A percentile compares a stretch with the other conserved stretches of the same genome.
phyloP scores from a whole-genome alignment of 2,113 vertebrate species.

The Neolamprologus sp. region DNA sequence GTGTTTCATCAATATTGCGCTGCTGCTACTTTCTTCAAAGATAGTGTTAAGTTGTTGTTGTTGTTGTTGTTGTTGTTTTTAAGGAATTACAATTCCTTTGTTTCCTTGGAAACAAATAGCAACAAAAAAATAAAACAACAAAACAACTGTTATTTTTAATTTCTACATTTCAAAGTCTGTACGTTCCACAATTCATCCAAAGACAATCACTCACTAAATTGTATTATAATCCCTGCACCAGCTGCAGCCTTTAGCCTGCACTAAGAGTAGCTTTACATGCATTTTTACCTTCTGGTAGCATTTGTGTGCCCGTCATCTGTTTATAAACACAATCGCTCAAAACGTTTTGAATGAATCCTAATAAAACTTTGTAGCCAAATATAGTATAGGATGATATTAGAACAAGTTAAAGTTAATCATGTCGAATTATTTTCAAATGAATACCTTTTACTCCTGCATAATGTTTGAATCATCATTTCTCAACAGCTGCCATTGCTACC shows the following conservation, averaged over 20 bases:
- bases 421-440: neutral
- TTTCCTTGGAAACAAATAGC: neutral
- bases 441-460: accelerated
- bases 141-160: neutral
- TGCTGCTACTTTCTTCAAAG: neutral
- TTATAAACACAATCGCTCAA: neutral
- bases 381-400: neutral
- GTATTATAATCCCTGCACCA: accelerated
- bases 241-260: neutral
- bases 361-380: neutral
- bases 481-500: neutral
- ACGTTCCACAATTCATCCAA: neutral
- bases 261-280: accelerated
- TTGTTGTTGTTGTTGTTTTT: neutral
- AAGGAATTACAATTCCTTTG: neutral
- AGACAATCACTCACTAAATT: accelerated
- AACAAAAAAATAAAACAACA: neutral
- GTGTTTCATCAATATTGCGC: neutral
- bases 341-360: neutral
- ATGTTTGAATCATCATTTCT: neutral
- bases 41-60: neutral
- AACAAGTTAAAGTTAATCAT: neutral
- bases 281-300: neutral
- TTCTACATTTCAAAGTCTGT: neutral
- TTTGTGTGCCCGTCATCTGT: neutral